Evolutionary conservation across 2,797 vertebrate genomes (phyloP), one percentile per base, ranked within the genome.

Genomic region (Danio tinwini): DNA sequence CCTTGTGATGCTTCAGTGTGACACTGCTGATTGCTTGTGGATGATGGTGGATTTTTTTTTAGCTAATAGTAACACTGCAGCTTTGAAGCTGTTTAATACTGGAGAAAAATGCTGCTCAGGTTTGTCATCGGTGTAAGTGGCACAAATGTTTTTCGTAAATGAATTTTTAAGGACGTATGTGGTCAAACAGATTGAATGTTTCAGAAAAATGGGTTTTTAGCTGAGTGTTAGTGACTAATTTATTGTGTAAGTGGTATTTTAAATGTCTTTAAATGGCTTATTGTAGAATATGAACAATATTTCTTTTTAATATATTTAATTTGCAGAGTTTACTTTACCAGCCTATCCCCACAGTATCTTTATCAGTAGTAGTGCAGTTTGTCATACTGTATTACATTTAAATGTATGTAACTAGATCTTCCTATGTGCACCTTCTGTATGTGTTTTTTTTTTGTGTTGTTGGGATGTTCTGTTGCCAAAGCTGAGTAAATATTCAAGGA

Each of bases 1-100:
- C 84, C 80, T 86, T 81, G 55, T 81, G 78, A 80, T 45, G 47
- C 71, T 80, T 84, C 29, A 63, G 6, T 59, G 71, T 77, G 76
- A 67, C 16, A 5, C 56, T 56, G 64, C 47, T 55, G 74, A 67
- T 80, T 80, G 52, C 76, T 81, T 77, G 52, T 47, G 40, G 40
- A 62, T 76, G 40, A 69, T 45, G 63, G 9, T 53, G 6, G 14
- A 55, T 64, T 64, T 29, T 58, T 45, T 50, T 76, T 58, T 76
- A 45, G 21, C 29, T 70, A 10, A 47, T 47, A 47, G 19, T 44
- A 64, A 67, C 12, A 42, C 70, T 14, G 12, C 14, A 63, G n/a
- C 67, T 37, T 29, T 70, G 45, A 39, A 77, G 37, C 40, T 44
- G 13, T 45, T 44, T 58, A 62, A 42, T 74, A 45, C 42, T 74